Base-by-base conservation (phyloP, 2,888 invertebrate species). In the Hypomecis atomaria region DNA sequence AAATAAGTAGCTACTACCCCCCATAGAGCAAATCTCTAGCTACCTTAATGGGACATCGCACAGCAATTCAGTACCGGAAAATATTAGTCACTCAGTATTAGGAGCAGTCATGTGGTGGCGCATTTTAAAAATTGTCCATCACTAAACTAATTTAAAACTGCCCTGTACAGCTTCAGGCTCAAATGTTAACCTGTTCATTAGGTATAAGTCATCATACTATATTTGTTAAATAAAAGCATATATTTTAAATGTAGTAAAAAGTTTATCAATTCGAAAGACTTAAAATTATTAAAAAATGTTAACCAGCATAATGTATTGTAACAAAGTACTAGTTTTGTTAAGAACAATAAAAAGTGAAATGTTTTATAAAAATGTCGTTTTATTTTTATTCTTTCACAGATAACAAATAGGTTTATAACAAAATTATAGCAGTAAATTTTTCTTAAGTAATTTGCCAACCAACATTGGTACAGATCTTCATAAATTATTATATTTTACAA, bases 281-380 rank as follows among this genome's bases (percentile, higher is more conserved):
- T 65, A 60, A 58, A 60, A 55, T 71, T 66, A 72, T n/a, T 36
- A 38, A 72, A 70, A 77, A 84, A 83, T 83, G 86, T 88, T 87
- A 85, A 85, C 86, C 85, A 82, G 86, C 87, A 85, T 87, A 88
- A 87, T 86, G 73, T 74, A 71, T 59, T 72, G 78, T 82, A 84
- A 86, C 80, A 86, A 85, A 83, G 76, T 78, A 83, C 73, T 85
- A 85, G 83, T 84, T 86, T 85, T 84, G 84, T 87, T 88, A 88
- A 85, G 78, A 88, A 87, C 81, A 89, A 88, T 87, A 84, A 87
- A 90, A 87, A 71, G 77, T 73, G 76, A 81, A 81, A 82, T 83
- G 85, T 87, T 91, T 88, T 86, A 53, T 79, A 83, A 70, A n/a
- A 57, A 53, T 47, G 49, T 63, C 66, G 77, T 86, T 87, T 89